Evolutionary conservation across 2,797 vertebrate genomes (phyloP), one percentile per base, ranked within the genome.

Genomic region (Aulostomus chinensis): DNA sequence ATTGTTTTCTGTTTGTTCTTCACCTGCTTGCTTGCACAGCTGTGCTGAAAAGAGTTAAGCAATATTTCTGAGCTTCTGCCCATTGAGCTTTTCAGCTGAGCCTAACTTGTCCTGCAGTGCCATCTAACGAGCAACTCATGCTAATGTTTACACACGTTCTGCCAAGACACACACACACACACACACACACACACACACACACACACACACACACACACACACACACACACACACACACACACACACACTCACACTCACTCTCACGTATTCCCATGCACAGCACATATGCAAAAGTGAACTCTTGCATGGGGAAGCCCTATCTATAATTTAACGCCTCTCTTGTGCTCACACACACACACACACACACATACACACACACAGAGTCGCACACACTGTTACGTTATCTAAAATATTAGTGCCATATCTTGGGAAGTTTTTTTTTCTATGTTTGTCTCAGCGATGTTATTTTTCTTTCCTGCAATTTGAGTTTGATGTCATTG

Each of bases 91-190:
- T 67, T 78, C 69, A 70, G 63, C 66, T 61, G 78, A 80, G 73
- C 68, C 65, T 15, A 57, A 70, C 56, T 57, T 73, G 73, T 81
- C 65, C 80, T 79, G 69, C 76, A 80, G 84, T 84, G 85, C 81
- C 87, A 86, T 84, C 78, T 85, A 67, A 50, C 5, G 51, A 73
- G 60, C 55, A 26, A 82, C 56, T 76, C 77, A 76, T 73, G 77
- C 70, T 77, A 76, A 81, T 77, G 81, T 86, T 85, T 85, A 85
- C 83, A 85, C 63, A 70, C n/a, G n/a, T n/a, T n/a, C n/a, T n/a
- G n/a, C n/a, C n/a, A n/a, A n/a, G n/a, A 35, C 33, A 43, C 32
- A 9, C 36, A 69, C 37, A 51, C 58, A 47, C 25, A 33, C 12
- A 15, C 18, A n/a, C n/a, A n/a, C n/a, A n/a, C n/a, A n/a, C n/a